These are phyloP conservation scores for Tachuris rubrigastra DNA, from an alignment of 2,113 vertebrate species.

Conservation along the genomic window DNA sequence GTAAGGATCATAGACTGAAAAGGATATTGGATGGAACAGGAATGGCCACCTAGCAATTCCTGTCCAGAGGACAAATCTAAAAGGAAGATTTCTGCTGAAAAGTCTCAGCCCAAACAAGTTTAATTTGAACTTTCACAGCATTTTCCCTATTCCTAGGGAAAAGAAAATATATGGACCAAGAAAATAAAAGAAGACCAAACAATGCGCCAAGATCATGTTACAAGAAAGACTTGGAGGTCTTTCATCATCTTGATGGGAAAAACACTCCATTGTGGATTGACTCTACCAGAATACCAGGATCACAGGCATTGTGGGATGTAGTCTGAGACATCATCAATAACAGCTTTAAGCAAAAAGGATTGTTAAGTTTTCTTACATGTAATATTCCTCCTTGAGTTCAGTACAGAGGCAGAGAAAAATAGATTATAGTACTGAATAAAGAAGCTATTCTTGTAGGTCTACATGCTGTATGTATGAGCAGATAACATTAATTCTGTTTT, in stretches of 20 bases:
- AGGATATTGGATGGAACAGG: neutral
- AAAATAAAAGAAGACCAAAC: neutral
- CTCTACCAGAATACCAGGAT: neutral
- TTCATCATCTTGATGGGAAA: neutral
- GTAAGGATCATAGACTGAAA: neutral
- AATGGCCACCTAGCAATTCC: neutral
- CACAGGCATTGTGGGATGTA: neutral
- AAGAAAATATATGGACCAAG: neutral
- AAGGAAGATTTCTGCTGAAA: neutral
- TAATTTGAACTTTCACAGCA: neutral
- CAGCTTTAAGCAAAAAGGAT: neutral
- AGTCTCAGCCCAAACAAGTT: neutral
- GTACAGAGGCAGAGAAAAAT: neutral
- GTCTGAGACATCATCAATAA: neutral
- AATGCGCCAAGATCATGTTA: neutral
- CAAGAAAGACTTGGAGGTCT: neutral
- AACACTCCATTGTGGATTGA: neutral
- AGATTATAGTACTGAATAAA: neutral
- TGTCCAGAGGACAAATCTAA: neutral
- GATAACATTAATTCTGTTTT: neutral
- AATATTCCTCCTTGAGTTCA: neutral
- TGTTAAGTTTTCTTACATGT: neutral
- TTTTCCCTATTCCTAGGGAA: neutral
- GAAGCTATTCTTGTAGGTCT: neutral
- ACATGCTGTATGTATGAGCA: neutral